phyloP scores from a whole-genome alignment of 2,113 vertebrate species.

The Nesoenas mayeri region DNA sequence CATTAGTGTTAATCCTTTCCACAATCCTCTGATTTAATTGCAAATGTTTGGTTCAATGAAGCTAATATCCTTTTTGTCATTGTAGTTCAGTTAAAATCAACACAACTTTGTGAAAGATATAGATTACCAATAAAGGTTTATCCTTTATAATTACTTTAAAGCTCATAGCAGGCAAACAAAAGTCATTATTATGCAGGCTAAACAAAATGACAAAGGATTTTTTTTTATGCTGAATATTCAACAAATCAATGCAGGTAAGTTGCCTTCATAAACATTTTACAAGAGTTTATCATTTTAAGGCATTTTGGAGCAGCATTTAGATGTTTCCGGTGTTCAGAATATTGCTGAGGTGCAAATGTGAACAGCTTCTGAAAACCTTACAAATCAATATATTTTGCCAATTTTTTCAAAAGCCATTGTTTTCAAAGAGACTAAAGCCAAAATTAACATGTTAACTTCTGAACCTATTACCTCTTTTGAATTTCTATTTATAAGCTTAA shows the following conservation, averaged over 20 bases:
- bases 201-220: constrained; percentile 63
- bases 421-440: not conserved
- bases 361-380: not conserved
- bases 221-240: constrained; percentile 60
- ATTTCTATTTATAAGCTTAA: constrained; percentile 38
- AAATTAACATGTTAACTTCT: not conserved
- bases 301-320: not conserved
- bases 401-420: not conserved
- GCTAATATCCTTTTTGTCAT: constrained; percentile 70
- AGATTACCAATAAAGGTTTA: constrained; percentile 74
- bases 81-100: constrained; percentile 74
- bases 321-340: not conserved
- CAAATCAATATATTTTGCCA: not conserved
- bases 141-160: constrained; percentile 74
- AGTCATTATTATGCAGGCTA: constrained; percentile 58
- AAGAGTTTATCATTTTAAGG: not conserved
- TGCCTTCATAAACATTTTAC: not conserved
- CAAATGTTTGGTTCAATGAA: constrained; percentile 65
- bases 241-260: constrained; percentile 24
- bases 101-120: constrained; percentile 61
- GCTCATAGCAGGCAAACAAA: constrained; percentile 47
- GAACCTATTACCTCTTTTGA: not conserved
- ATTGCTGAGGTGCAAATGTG: not conserved
- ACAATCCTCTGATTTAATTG: constrained; percentile 68
- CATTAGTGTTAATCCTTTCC: constrained; percentile 71